Percentiles rank a stretch among this genome's conserved stretches.
Evolutionary conservation across 2,113 vertebrate species (phyloP).

Genomic region (Psittacara wagleri): DNA sequence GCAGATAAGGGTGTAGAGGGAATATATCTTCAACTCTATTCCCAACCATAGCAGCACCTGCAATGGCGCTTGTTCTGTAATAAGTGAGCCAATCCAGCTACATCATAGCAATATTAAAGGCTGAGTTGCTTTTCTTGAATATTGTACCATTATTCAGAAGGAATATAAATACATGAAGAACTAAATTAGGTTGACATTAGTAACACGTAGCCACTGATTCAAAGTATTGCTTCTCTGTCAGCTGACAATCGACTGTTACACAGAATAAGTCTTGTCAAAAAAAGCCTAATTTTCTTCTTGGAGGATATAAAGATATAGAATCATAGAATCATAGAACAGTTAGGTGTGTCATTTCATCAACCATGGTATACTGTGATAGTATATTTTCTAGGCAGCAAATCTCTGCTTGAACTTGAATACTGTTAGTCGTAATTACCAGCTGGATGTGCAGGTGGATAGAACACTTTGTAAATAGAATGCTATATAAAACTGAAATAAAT

Average conservation of each 20-base stretch:
- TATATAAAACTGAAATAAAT: neutral
- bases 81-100: neutral
- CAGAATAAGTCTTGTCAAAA: neutral
- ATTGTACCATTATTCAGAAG: neutral
- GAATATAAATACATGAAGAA: neutral
- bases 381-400: neutral
- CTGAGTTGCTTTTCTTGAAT: neutral
- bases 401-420: neutral
- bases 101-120: neutral
- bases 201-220: neutral
- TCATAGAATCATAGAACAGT: no score
- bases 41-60: neutral
- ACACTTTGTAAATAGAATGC: neutral
- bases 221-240: neutral
- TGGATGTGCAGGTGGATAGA: neutral
- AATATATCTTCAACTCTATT: neutral
- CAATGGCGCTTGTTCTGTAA: rapidly evolving
- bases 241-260: neutral
- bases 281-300: neutral
- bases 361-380: neutral
- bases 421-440: neutral
- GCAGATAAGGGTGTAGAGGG: neutral
- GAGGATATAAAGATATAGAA: neutral
- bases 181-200: neutral
- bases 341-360: neutral